Evolutionary conservation across 2,888 invertebrate genomes (phyloP), one percentile per base, ranked within the genome.

Genomic region (Lathronympha strigana): DNA sequence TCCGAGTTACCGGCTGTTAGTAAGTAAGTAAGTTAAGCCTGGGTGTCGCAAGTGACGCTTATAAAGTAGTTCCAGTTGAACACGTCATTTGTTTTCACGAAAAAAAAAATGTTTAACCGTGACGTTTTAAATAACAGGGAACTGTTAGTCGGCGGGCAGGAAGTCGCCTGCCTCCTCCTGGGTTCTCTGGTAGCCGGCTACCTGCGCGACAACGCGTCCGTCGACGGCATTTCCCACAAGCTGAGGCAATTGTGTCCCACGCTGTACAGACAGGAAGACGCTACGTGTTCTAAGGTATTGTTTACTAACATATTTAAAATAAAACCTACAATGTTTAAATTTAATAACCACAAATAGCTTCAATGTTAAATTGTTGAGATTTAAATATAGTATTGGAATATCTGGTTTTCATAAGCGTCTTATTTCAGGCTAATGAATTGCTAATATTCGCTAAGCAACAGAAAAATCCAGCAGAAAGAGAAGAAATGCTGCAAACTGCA

Each of bases 191-290:
- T 99, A 57, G 96, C 97, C 73, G 96, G 97, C 66, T 99, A 99
- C 87, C 93, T 99, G 17, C 96, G 96, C 63, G 99, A 99, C 83
- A 98, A 98, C 82, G 98, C 99, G 0, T 97, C 97, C 0, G 97
- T 98, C 1, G 97, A 98, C 81, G 95, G 97, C 0, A 97, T 99
- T 68, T 98, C 98, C 67, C 93, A 94, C 23, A 96, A 96, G 79
- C 88, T 99, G 61, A 93, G 98, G 51, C 96, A 98, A 76, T 94
- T 97, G 1, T 99, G 99, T 79, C 99, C 99, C 0, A 96, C 96
- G 73, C 93, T 99, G 25, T 99, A 98, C 83, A 95, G 97, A 70
- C 95, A 95, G 76, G 99, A 99, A 91, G 99, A 99, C 87, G 99
- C 98, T 3, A 96, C 97, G 11, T 98, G 97, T 76, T 97, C 98